Evolutionary conservation across 2,888 invertebrate species (phyloP).

Genomic region (Cotesia congregata): DNA sequence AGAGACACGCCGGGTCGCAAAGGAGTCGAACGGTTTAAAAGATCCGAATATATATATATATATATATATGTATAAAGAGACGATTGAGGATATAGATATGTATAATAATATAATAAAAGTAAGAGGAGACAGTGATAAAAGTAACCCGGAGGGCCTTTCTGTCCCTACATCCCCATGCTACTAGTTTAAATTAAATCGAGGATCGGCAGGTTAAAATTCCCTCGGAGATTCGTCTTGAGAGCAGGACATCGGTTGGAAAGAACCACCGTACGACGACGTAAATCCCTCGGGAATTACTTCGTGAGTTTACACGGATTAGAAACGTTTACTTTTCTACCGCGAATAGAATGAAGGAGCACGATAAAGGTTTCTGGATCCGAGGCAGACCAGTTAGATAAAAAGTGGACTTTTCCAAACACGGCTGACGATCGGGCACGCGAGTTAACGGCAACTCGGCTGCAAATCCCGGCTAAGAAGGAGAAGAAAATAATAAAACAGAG

Average conservation of each 20-base stretch:
- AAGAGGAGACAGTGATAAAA: neutral
- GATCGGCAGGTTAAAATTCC: constrained; percentile 2
- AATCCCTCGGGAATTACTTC: constrained; percentile 33
- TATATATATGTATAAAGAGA: neutral
- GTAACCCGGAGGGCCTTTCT: neutral
- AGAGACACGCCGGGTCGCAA: constrained; percentile 45
- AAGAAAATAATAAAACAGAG: neutral
- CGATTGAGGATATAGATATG: neutral
- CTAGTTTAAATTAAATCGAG: neutral
- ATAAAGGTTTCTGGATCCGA: no score
- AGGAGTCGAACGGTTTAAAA: constrained; percentile 34
- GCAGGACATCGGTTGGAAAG: neutral
- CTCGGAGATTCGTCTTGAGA: neutral
- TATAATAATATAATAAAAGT: neutral
- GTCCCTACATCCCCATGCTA: neutral
- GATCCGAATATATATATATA: constrained; percentile 14
- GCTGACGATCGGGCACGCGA: neutral
- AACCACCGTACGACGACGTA: constrained; percentile 11
- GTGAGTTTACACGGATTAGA: constrained; percentile 37
- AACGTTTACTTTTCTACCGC: constrained; percentile 23
- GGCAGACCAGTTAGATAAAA: no score
- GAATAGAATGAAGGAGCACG: no score
- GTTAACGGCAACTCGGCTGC: neutral
- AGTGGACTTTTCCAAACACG: neutral
- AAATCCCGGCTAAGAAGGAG: neutral